Conservation (phyloP, 2,113 vertebrate species). For the Callorhinus ursinus region DNA sequence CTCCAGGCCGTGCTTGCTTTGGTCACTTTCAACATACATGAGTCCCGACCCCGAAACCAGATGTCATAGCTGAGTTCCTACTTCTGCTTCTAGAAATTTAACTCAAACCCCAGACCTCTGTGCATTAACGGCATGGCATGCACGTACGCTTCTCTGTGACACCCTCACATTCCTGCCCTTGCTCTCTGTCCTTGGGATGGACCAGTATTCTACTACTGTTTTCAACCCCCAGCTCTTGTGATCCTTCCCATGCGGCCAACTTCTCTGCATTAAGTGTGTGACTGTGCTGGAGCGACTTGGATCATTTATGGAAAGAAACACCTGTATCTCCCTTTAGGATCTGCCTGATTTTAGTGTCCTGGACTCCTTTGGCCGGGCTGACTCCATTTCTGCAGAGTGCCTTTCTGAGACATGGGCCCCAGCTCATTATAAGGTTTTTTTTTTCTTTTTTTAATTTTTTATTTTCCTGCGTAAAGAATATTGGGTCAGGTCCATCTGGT, state of each 20-base stretch:
- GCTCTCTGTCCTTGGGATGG: no score
- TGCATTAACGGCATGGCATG: fast-evolving
- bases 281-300: fast-evolving
- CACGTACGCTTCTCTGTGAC: fast-evolving
- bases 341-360: no score
- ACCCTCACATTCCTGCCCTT: no score
- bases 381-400: not conserved
- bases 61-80: fast-evolving
- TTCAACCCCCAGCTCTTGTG: fast-evolving
- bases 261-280: fast-evolving
- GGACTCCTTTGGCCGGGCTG: no score
- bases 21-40: fast-evolving
- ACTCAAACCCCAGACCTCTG: not conserved
- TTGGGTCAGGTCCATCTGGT: not conserved
- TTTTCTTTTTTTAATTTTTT: not conserved
- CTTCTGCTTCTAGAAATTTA: not conserved
- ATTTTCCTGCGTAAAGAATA: not conserved
- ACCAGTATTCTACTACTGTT: not conserved
- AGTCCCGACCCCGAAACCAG: fast-evolving
- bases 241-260: fast-evolving
- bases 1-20: not conserved
- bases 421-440: not conserved
- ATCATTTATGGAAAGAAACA: not conserved
- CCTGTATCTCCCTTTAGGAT: no score
- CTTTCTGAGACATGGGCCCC: not conserved